Conservation (phyloP, 2,797 vertebrate species). For the Tenualosa thibaudeaui region DNA sequence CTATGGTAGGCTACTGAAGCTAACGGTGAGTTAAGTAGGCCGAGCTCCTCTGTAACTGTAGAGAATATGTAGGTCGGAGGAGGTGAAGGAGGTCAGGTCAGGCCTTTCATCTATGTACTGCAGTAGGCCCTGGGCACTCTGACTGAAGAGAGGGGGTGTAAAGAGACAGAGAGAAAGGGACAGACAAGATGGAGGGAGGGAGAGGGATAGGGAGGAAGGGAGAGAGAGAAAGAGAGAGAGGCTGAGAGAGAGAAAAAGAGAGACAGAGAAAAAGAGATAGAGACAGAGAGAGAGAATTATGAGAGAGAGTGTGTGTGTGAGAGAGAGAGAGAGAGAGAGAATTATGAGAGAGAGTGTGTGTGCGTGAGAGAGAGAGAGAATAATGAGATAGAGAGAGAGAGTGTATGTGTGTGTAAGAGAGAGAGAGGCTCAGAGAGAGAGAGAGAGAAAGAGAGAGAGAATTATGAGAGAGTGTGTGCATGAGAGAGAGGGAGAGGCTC, state of each 20-base stretch:
- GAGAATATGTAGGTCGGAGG: neutral
- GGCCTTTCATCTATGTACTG: neutral
- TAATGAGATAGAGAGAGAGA: neutral
- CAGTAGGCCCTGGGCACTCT: neutral
- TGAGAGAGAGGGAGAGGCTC: too few species aligned
- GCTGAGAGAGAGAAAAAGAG: neutral
- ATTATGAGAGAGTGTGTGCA: too few species aligned
- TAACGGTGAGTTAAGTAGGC: slow-evolving; percentile 6
- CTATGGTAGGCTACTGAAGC: neutral
- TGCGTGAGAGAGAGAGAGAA: neutral
- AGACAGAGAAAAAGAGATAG: neutral
- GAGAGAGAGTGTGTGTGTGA: neutral
- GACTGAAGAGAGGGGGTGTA: neutral
- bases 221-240: neutral
- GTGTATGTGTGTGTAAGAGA: neutral
- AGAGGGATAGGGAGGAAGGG: neutral
- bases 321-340: neutral
- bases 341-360: neutral
- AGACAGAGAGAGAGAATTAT: neutral
- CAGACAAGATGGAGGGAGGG: neutral
- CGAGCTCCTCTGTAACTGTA: neutral
- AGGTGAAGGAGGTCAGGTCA: slow-evolving; percentile 1
- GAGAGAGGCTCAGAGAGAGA: neutral
- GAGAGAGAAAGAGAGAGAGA: neutral
- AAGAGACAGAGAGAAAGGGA: neutral